Conservation (phyloP, 2,888 invertebrate genomes). For the Tridacna gigas region DNA sequence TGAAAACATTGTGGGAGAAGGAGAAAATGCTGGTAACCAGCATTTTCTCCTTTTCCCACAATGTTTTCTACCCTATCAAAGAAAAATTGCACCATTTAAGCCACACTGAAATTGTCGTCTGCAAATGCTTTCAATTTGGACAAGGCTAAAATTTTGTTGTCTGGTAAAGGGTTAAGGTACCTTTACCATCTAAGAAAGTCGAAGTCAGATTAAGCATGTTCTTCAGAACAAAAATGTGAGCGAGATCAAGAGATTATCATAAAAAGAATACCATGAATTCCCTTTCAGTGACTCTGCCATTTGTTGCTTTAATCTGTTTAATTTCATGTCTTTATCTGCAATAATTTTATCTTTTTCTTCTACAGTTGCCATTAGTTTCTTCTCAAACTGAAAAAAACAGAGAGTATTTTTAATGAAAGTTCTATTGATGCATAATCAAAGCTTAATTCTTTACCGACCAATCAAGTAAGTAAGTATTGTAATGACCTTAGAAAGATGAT, state of each 20-base stretch:
- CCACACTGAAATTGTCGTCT: background rate
- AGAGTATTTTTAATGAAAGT: no score
- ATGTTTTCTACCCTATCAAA: background rate
- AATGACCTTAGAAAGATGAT: background rate
- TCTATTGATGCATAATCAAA: no score
- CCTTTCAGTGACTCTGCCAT: constrained; percentile 84
- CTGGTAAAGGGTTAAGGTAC: background rate
- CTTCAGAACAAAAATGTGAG: no score
- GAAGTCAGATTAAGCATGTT: no score
- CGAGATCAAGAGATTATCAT: background rate
- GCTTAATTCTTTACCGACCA: no score
- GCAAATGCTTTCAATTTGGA: no score
- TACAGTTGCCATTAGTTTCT: constrained; percentile 67
- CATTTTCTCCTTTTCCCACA: background rate
- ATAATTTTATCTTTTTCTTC: constrained; percentile 80
- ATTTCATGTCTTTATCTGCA: constrained; percentile 79
- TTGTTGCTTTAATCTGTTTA: constrained; percentile 82
- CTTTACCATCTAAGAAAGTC: no score
- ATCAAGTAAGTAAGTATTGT: no score
- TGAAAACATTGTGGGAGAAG: background rate
- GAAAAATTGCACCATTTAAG: background rate
- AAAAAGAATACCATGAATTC: constrained; percentile 80
- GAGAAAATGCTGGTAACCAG: background rate
- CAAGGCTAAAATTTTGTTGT: background rate
- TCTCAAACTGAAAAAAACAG: constrained; percentile 72